These are phyloP conservation scores for Brachionus sp. DNA, from an alignment of 1,140 invertebrate species.

Conservation along the genomic window DNA sequence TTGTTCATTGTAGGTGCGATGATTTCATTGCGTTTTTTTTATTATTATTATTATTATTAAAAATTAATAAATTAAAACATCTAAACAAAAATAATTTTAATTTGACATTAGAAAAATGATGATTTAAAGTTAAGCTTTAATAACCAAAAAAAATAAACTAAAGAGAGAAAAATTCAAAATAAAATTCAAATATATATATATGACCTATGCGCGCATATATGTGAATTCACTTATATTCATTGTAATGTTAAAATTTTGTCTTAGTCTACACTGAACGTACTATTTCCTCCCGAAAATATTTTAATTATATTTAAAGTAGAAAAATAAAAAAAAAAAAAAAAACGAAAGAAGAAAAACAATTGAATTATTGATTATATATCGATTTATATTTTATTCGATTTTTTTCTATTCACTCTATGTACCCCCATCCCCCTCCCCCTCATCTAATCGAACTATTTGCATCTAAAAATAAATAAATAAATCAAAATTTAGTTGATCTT, in stretches of 20 bases:
- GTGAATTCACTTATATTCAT: too few species aligned
- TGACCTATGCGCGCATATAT: too few species aligned
- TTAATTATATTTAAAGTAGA: constrained; percentile 21
- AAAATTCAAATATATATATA: too few species aligned
- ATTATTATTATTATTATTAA: background rate
- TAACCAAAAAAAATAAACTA: too few species aligned
- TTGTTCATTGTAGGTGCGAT: background rate
- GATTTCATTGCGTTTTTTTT: background rate
- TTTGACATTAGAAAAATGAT: background rate
- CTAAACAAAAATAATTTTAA: background rate
- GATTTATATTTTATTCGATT: background rate
- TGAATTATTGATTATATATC: background rate
- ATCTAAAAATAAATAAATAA: constrained; percentile 21
- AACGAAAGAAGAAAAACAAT: background rate
- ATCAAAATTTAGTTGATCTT: background rate
- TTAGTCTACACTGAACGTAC: background rate
- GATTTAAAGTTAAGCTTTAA: background rate
- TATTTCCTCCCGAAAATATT: constrained; percentile 16
- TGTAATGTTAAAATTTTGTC: background rate
- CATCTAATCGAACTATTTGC: background rate
- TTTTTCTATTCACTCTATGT: too few species aligned
- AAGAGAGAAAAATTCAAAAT: too few species aligned
- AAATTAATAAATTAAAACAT: background rate
- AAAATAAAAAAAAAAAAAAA: background rate
- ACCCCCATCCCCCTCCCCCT: background rate